These are phyloP conservation scores for Limonius californicus DNA, from an alignment of 1,140 invertebrate genomes.

Conservation along the genomic window DNA sequence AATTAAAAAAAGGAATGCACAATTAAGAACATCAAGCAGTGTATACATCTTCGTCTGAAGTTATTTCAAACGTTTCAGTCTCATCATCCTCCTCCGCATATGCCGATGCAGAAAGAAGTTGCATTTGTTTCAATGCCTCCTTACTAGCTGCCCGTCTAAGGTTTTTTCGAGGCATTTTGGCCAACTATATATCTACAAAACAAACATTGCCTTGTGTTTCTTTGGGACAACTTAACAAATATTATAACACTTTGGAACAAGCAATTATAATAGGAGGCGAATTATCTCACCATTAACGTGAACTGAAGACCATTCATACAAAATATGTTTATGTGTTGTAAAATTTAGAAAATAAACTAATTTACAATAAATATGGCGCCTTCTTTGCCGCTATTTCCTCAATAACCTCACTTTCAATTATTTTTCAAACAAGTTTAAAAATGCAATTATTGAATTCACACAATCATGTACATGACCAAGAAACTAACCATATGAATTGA, in stretches of 20 bases:
- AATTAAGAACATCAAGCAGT: not conserved
- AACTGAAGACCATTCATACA: too few relatives aligned
- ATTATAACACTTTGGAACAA: not conserved
- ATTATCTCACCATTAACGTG: too few relatives aligned
- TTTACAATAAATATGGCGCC: too few relatives aligned
- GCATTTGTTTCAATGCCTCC: constrained; percentile 44
- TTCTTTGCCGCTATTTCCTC: too few relatives aligned
- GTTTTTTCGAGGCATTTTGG: constrained; percentile 25
- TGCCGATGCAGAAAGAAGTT: constrained; percentile 19
- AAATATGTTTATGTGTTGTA: too few relatives aligned
- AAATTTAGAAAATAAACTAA: not conserved
- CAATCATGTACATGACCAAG: too few relatives aligned
- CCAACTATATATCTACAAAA: not conserved
- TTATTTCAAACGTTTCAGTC: constrained; percentile 34
- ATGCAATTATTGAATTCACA: too few relatives aligned
- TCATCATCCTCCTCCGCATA: constrained; percentile 33
- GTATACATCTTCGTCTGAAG: constrained; percentile 38
- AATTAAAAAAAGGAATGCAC: too few relatives aligned
- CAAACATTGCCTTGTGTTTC: not conserved
- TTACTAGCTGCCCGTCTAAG: constrained; percentile 40
- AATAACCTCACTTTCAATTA: not conserved
- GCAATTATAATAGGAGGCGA: too few relatives aligned
- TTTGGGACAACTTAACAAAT: not conserved
- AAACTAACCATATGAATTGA: too few relatives aligned
- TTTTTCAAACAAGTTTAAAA: not conserved